Base-by-base conservation (phyloP, 2,113 vertebrate genomes). In the Synodontis membranacea region DNA sequence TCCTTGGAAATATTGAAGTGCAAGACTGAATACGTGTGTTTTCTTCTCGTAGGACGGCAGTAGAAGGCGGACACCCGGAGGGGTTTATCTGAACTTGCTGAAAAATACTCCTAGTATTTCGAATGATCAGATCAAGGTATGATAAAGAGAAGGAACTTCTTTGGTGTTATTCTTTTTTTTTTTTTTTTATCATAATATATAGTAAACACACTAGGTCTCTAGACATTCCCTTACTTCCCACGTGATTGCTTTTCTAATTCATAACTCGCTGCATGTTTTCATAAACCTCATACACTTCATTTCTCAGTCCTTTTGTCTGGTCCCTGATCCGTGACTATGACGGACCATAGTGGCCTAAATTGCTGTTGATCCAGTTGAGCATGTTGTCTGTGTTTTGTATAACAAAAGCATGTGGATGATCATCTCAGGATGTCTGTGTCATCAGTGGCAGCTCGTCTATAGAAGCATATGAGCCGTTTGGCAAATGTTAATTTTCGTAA, bases 51-150 rank as follows among this genome's bases (percentile, higher is more conserved):
- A 97, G 96, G 97, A 97, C 3, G 97, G 98, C 87, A 97, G 96
- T 89, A 95, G 98, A 91, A 96, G 98, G 85, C 96, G 98, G 89
- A 99, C 98, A 5, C 98, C 98, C 0, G 98, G 98, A 0, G 98
- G 98, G 0, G 98, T 99, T 68, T 99, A 97, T 90, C 94, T 99
- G 87, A 97, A 99, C 90, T 93, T 99, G 42, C 91, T 99, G 90
- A 99, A 99, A 92, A 97, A 96, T 90, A 97, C 96, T 1, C 97
- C 97, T 2, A 97, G 96, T 89, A 92, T 99, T 93, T 96, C 94
- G 68, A 95, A 95, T 80, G 91, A 95, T 0, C 97, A 99, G 90
- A 91, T 98, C 80, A 97, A 97, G 96, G 97, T 97, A 95, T 46
- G 82, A 39, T 48, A n/a, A 21, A 1, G 46, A 64, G 4, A 64